phyloP scores from a whole-genome alignment of 2,797 vertebrate species.

The Enteromius treurensis region DNA sequence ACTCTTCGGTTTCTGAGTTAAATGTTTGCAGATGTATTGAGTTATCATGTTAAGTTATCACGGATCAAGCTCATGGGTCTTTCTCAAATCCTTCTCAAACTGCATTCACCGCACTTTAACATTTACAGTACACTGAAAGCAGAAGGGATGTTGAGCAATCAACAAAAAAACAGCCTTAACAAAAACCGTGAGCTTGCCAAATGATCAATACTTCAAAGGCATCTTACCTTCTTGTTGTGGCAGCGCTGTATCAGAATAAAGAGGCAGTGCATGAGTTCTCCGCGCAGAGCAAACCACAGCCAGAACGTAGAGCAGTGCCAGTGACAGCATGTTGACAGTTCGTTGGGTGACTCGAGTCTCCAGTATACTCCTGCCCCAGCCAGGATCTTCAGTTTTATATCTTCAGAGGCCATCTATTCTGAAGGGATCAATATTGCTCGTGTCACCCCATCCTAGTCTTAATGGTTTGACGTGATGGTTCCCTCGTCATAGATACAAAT shows the following conservation, averaged over 20 bases:
- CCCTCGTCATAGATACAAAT: constrained; percentile 76
- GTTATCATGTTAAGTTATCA: background rate
- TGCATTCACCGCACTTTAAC: background rate
- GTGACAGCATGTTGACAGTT: constrained; percentile 74
- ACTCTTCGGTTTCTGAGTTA: background rate
- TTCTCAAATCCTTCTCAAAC: background rate
- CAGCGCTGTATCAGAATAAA: constrained; percentile 73
- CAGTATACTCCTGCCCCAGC: constrained; percentile 56
- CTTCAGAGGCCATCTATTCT: constrained; percentile 73
- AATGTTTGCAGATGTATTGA: background rate
- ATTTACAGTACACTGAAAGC: background rate
- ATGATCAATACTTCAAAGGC: too few relatives aligned
- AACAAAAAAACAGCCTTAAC: background rate
- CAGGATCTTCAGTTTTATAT: constrained; percentile 76
- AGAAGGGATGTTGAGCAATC: background rate
- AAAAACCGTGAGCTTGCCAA: constrained; percentile 5
- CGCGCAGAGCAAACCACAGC: constrained; percentile 72
- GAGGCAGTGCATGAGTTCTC: constrained; percentile 71
- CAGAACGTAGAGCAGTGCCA: constrained; percentile 72
- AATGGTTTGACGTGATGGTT: constrained; percentile 77
- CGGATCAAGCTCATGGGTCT: background rate
- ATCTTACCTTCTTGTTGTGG: constrained; percentile 76
- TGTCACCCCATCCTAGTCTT: constrained; percentile 73
- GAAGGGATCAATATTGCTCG: constrained; percentile 78
- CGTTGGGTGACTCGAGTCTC: constrained; percentile 45